A percentile compares a stretch with the other conserved stretches of the same genome.
Conservation (phyloP, 2,113 vertebrate species). For the Paracyprichromis sp. region DNA sequence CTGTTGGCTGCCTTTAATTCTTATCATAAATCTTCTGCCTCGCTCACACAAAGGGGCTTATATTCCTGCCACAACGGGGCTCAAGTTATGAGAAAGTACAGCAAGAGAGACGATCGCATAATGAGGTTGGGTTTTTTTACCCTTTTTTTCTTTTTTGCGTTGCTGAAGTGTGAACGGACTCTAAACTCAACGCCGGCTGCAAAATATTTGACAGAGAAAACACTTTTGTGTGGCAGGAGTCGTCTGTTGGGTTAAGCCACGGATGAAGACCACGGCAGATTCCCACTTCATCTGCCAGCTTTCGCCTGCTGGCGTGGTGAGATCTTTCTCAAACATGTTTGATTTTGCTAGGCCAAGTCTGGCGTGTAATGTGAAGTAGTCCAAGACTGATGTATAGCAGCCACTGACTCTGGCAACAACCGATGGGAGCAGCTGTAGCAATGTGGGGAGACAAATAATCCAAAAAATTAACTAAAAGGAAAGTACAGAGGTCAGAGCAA, state of each 20-base stretch:
- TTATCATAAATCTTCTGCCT: slow-evolving; percentile 55
- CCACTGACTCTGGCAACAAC: neutral
- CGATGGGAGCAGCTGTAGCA: neutral
- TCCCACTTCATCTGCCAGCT: neutral
- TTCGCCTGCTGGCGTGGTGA: neutral
- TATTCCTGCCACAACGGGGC: slow-evolving; percentile 27
- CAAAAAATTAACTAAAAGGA: neutral
- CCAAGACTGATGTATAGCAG: neutral
- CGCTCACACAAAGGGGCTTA: slow-evolving; percentile 29
- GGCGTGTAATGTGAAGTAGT: neutral
- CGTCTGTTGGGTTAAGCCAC: neutral
- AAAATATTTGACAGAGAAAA: neutral
- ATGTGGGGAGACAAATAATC: neutral
- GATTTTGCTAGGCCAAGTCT: neutral
- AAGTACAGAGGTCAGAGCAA: neutral
- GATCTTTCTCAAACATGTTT: neutral
- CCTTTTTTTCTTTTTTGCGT: neutral
- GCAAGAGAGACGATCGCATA: slow-evolving; percentile 4
- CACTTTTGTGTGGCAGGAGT: neutral
- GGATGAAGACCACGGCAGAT: neutral
- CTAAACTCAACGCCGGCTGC: neutral
- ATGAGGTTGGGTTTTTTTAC: neutral
- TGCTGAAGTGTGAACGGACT: neutral
- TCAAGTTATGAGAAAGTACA: slow-evolving; percentile 36
- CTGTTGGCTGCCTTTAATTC: slow-evolving; percentile 58